These are phyloP conservation scores for Bombycilla garrulus DNA, from an alignment of 2,113 vertebrate genomes.

Conservation along the genomic window DNA sequence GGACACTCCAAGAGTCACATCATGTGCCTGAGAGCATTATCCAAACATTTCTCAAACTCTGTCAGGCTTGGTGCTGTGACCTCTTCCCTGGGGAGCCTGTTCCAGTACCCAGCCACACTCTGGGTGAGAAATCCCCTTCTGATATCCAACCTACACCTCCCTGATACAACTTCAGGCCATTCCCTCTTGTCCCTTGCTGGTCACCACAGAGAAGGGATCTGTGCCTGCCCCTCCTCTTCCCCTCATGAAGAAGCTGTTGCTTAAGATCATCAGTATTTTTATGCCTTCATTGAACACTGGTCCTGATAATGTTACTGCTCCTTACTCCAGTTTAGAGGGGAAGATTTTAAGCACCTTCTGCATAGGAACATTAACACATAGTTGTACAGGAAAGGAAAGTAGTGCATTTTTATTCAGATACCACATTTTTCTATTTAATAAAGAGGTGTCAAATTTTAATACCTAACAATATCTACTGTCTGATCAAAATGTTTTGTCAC, in stretches of 20 bases:
- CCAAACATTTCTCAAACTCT: fast-evolving
- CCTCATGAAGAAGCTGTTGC: fast-evolving
- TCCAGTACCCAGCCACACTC: fast-evolving
- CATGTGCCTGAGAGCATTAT: background rate
- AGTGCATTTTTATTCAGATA: background rate
- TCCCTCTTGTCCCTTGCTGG: background rate
- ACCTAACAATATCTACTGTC: background rate
- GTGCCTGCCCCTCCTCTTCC: background rate
- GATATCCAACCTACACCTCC: background rate
- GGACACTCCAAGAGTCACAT: background rate
- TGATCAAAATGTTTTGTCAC: background rate
- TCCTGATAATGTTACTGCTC: background rate
- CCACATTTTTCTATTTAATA: background rate
- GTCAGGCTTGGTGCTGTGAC: background rate
- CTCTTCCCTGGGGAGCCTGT: background rate
- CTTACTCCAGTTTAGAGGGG: background rate
- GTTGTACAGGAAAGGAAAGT: background rate
- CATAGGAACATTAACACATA: background rate
- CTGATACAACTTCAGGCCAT: background rate
- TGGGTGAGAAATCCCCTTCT: background rate
- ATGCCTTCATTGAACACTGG: background rate
- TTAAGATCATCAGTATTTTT: background rate
- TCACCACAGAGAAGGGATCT: background rate
- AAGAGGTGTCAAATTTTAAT: background rate
- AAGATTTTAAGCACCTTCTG: background rate